A percentile compares a stretch with the other conserved stretches of the same genome.
Conservation (phyloP, 1,140 invertebrate genomes). For the Drosophila cardini region DNA sequence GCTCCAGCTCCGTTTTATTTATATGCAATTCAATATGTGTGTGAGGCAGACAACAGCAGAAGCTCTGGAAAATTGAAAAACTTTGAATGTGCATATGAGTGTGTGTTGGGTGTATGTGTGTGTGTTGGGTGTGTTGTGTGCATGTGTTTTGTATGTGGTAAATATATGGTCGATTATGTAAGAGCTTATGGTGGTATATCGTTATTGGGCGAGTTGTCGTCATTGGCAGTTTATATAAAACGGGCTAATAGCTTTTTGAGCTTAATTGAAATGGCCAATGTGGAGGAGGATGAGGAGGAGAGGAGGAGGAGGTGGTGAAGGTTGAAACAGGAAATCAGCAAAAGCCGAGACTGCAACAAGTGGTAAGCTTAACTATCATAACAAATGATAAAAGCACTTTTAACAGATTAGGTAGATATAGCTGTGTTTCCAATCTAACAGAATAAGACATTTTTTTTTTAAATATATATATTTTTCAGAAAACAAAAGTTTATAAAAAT, state of each 20-base stretch:
- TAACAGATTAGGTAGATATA: background rate
- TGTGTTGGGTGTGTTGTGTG: conserved; percentile 9
- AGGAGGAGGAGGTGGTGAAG: background rate
- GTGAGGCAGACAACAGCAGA: conserved; percentile 24
- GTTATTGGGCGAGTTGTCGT: conserved; percentile 42
- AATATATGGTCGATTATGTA: conserved; percentile 73
- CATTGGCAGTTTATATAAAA: conserved; percentile 44
- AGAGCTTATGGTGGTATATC: conserved; percentile 58
- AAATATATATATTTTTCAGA: no score
- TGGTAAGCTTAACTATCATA: conserved; percentile 17
- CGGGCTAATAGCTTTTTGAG: conserved; percentile 56
- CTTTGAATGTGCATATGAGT: conserved; percentile 36
- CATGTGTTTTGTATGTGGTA: conserved; percentile 21
- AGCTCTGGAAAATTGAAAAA: conserved; percentile 74
- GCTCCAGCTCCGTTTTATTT: conserved; percentile 59
- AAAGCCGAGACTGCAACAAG: conserved; percentile 7
- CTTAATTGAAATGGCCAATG: conserved; percentile 41
- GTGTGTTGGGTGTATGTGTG: conserved; percentile 12
- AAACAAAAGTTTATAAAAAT: no score
- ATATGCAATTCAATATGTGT: conserved; percentile 60
- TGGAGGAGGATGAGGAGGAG: background rate
- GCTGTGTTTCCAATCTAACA: no score
- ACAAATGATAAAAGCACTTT: conserved; percentile 2
- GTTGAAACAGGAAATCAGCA: background rate
- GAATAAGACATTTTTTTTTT: no score